Evolutionary conservation across 2,113 vertebrate species (phyloP), one percentile per base, ranked within the genome.

Genomic region (Otus sunia): DNA sequence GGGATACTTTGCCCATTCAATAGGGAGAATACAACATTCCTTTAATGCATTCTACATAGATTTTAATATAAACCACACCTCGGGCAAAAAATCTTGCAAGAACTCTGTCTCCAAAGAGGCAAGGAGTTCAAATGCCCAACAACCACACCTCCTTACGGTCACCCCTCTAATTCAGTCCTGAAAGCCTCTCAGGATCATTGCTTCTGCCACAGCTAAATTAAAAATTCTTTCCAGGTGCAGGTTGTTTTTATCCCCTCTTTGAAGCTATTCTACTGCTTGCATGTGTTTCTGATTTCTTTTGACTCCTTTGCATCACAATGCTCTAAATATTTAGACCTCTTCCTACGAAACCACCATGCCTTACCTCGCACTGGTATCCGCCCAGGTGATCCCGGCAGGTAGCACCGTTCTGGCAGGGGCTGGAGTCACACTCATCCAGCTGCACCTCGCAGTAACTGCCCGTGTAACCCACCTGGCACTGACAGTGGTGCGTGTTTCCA

Each of bases 361-460:
- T 96, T 95, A 99, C 98, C 98, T 98, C 92, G 5, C 98, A 99
- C 69, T 97, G 87, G 91, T 99, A 99, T 34, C 97, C 98, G 5
- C 97, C 98, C 41, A 98, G 90, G 93, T 98, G 98, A 89, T 98
- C 98, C 26, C 43, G 67, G 96, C 98, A 99, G 68, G 98, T 98
- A 58, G 98, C 98, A 8, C 98, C 98, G 0, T 99, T 98, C 94
- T 97, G 98, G 95, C 98, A 99, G 18, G 98, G 98, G 86, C 97
- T 98, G 71, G 98, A 98, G 1, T 97, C 89, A 2, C 98, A 99
- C 94, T 99, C 99, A 2, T 99, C 95, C 4, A 99, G 98, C 93
- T 98, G 98, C 41, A 98, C 96, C 74, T 99, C 98, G 5, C 99
- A 99, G 98, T 99, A 99, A 93, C 99, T 99, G 92, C 99, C 99